Conservation (phyloP, 2,888 invertebrate genomes). For the Emmelina monodactyla region DNA sequence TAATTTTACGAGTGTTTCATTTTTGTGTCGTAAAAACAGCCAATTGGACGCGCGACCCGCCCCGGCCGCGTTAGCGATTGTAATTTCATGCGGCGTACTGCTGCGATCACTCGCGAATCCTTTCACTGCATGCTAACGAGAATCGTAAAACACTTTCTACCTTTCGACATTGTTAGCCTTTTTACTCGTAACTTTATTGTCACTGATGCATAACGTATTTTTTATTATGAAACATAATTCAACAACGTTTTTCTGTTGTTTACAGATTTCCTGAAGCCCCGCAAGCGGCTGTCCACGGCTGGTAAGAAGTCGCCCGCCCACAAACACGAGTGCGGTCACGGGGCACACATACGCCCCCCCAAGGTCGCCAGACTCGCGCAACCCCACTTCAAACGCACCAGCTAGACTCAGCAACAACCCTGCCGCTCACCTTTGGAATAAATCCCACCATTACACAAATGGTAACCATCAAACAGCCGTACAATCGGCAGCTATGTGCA, state of each 20-base stretch:
- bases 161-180: background rate
- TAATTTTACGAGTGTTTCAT: slow-evolving; percentile 40
- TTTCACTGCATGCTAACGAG: slow-evolving; percentile 25
- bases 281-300: slow-evolving; percentile 64
- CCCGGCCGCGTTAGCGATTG: slow-evolving; percentile 27
- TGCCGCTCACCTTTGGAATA: background rate
- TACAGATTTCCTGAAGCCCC: slow-evolving; percentile 75
- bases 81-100: slow-evolving; percentile 28
- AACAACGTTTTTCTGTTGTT: too few species aligned
- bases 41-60: slow-evolving; percentile 15
- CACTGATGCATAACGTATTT: too few species aligned
- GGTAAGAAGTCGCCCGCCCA: slow-evolving; percentile 59
- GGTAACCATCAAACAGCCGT: too few species aligned
- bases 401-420: slow-evolving; percentile 30
- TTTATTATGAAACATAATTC: too few species aligned
- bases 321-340: slow-evolving; percentile 53
- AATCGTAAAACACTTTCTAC: slow-evolving; percentile 19
- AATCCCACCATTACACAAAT: too few species aligned
- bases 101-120: slow-evolving; percentile 22
- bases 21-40: slow-evolving; percentile 32
- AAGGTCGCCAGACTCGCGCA: slow-evolving; percentile 53
- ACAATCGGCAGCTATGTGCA: background rate
- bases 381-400: slow-evolving; percentile 48
- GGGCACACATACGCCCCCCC: slow-evolving; percentile 55
- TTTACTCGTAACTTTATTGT: too few species aligned